These are phyloP conservation scores for Thymelicus lineola DNA, from an alignment of 2,888 invertebrate species.

Conservation along the genomic window DNA sequence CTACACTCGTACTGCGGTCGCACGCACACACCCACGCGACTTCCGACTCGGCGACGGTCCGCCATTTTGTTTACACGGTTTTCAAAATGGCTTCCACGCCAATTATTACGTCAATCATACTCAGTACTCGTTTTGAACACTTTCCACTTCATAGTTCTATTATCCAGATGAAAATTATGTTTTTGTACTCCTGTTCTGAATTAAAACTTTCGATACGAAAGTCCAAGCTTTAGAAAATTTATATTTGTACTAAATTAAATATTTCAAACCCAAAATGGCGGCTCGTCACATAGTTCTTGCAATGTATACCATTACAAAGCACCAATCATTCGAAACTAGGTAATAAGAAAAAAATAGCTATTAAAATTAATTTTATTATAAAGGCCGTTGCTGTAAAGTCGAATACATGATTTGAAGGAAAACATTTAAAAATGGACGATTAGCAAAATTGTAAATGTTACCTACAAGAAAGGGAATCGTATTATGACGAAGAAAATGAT, in stretches of 20 bases:
- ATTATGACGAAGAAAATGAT: conserved; percentile 24
- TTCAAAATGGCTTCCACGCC: conserved; percentile 37
- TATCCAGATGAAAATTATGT: conserved; percentile 8
- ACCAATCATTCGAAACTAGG: conserved; percentile 47
- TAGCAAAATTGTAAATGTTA: conserved; percentile 59
- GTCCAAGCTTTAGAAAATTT: conserved; percentile 23
- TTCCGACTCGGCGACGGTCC: conserved; percentile 47
- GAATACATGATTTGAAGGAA: conserved; percentile 59
- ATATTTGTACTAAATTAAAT: conserved; percentile 34
- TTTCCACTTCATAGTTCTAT: background rate
- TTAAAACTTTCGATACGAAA: conserved; percentile 16
- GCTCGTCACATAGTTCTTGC: conserved; percentile 38
- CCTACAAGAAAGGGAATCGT: conserved; percentile 49
- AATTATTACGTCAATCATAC: conserved; percentile 10
- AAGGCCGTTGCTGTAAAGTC: conserved; percentile 47
- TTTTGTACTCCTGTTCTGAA: conserved; percentile 33
- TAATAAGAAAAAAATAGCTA: conserved; percentile 45
- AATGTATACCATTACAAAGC: conserved; percentile 38
- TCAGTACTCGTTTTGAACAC: background rate
- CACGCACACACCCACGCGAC: conserved; percentile 52
- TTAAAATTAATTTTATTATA: conserved; percentile 41
- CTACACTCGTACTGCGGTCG: conserved; percentile 52
- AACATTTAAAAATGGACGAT: conserved; percentile 54
- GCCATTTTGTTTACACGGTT: conserved; percentile 47
- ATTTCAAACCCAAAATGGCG: conserved; percentile 42